These are phyloP conservation scores for Branchellion lobata DNA, from an alignment of 2,888 invertebrate genomes.

Conservation along the genomic window DNA sequence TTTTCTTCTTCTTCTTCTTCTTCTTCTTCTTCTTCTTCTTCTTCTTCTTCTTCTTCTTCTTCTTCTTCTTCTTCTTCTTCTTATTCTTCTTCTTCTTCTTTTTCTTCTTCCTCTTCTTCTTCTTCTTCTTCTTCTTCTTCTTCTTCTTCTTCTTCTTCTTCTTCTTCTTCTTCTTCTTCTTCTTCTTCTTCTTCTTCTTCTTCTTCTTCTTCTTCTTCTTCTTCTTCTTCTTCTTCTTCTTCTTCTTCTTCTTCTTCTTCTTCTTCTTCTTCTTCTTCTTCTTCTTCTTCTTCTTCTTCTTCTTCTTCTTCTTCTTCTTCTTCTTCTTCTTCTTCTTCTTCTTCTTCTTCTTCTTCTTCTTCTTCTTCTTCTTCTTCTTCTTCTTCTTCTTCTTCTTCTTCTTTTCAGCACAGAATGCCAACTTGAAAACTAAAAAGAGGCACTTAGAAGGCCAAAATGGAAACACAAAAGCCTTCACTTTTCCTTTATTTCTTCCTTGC, in stretches of 20 bases:
- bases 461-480: too few species aligned
- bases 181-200: neutral
- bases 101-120: neutral
- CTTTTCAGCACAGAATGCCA: too few species aligned
- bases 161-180: conserved; percentile 4
- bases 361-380: too few species aligned
- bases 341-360: too few species aligned
- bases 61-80: conserved; percentile 15
- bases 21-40: neutral
- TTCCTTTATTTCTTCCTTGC: too few species aligned
- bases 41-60: neutral
- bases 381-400: too few species aligned
- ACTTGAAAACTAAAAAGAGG: too few species aligned
- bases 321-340: neutral
- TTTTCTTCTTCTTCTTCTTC: neutral
- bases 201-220: neutral
- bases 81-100: too few species aligned
- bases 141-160: conserved; percentile 14
- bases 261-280: neutral
- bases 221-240: too few species aligned
- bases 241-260: conserved; percentile 26
- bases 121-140: neutral
- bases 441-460: too few species aligned
- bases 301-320: neutral
- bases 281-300: neutral